Evolutionary conservation across 2,888 invertebrate genomes (phyloP).

Genomic region (Mechanitis mazaeus): DNA sequence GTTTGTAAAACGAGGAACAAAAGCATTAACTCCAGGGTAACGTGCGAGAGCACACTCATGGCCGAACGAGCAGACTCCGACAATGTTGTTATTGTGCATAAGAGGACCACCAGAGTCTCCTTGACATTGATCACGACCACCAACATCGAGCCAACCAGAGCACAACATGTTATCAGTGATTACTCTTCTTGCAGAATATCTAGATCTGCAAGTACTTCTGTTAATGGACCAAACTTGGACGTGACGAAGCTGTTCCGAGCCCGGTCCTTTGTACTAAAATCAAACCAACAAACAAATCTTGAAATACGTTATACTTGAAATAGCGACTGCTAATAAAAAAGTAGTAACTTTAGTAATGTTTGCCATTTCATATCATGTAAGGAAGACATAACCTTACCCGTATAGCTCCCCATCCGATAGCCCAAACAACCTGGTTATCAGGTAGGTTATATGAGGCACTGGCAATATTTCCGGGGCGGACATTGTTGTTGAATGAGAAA

Average conservation of each 20-base stretch:
- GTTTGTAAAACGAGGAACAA: constrained; percentile 41
- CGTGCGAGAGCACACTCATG: constrained; percentile 36
- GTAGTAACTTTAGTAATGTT: too few species aligned
- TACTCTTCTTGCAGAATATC: constrained; percentile 32
- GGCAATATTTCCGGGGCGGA: constrained; percentile 34
- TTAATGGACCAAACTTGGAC: constrained; percentile 45
- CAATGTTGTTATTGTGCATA: constrained; percentile 43
- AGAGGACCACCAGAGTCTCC: constrained; percentile 57
- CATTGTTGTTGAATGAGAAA: constrained; percentile 26
- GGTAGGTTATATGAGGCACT: constrained; percentile 35
- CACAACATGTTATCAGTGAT: constrained; percentile 52
- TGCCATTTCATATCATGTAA: too few species aligned
- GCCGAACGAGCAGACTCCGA: constrained; percentile 40
- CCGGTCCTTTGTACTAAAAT: constrained; percentile 14
- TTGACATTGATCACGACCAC: constrained; percentile 56
- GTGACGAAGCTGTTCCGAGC: constrained; percentile 34
- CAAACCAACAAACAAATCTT: background rate
- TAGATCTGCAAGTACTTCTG: constrained; percentile 35
- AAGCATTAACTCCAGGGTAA: constrained; percentile 43
- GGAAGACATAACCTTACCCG: too few species aligned
- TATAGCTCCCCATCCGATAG: constrained; percentile 40
- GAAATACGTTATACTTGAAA: too few species aligned
- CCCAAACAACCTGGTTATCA: constrained; percentile 40
- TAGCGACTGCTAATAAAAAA: too few species aligned
- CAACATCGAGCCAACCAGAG: constrained; percentile 49